A percentile compares a stretch with the other conserved stretches of the same genome.
Evolutionary conservation across 2,888 invertebrate genomes (phyloP).

Genomic region (Shargacucullia verbasci): DNA sequence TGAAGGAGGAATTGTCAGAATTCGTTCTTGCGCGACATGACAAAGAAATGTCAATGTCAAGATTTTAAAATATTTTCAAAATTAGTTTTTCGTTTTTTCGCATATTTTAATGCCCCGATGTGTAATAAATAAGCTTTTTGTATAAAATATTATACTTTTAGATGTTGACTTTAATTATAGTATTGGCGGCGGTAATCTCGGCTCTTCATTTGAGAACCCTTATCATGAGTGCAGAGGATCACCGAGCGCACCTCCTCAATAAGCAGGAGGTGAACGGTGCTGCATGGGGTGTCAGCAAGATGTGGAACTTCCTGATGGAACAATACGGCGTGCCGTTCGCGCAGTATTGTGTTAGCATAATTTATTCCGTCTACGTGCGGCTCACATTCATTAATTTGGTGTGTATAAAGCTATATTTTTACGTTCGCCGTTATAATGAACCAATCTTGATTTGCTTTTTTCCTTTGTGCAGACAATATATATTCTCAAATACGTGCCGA

Average conservation of each 20-base stretch:
- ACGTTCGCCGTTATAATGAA: background rate
- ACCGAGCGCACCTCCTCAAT: conserved; percentile 11
- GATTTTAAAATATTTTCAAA: conserved; percentile 52
- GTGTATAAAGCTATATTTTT: conserved; percentile 38
- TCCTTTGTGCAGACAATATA: conserved; percentile 67
- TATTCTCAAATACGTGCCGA: conserved; percentile 75
- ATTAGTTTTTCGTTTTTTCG: conserved; percentile 44
- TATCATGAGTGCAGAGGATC: conserved; percentile 56
- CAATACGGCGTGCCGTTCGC: conserved; percentile 66
- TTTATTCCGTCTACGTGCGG: conserved; percentile 68
- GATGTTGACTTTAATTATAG: conserved; percentile 61
- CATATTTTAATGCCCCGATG: conserved; percentile 41
- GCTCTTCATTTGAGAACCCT: conserved; percentile 54
- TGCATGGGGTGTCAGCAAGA: conserved; percentile 19
- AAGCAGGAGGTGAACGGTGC: conserved; percentile 35
- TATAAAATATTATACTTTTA: conserved; percentile 49
- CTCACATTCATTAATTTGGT: conserved; percentile 73
- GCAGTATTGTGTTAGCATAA: conserved; percentile 64
- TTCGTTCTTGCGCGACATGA: conserved; percentile 17
- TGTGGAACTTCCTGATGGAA: conserved; percentile 62
- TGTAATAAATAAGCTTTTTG: conserved; percentile 44
- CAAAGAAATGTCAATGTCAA: conserved; percentile 46
- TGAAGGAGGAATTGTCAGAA: conserved; percentile 24
- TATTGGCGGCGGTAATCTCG: conserved; percentile 51
- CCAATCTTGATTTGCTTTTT: conserved; percentile 1